phyloP scores from a whole-genome alignment of 2,888 invertebrate species.

The Callimorpha dominula region DNA sequence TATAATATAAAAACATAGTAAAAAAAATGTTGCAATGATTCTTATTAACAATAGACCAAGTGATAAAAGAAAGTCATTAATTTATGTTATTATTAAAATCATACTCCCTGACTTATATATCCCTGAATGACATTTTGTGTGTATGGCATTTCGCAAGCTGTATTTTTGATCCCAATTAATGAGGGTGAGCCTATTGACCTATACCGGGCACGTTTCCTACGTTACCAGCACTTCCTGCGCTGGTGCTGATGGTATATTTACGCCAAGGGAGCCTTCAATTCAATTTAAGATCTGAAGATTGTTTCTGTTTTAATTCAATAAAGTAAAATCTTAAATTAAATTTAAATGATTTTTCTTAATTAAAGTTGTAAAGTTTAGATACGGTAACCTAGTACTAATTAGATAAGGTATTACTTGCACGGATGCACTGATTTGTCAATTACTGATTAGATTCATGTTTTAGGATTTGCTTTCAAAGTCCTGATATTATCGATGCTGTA shows the following conservation, averaged over 20 bases:
- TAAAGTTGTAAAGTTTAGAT: neutral
- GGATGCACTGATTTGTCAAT: conserved; percentile 85
- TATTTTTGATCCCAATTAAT: too few relatives aligned
- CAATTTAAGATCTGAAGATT: neutral
- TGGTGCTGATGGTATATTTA: neutral
- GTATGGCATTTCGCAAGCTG: too few relatives aligned
- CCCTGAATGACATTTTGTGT: too few relatives aligned
- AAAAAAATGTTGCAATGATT: too few relatives aligned
- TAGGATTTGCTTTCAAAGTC: conserved; percentile 78
- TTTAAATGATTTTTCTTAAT: neutral
- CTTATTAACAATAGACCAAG: too few relatives aligned
- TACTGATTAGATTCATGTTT: conserved; percentile 83
- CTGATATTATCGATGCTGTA: conserved; percentile 67
- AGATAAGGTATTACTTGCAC: conserved; percentile 64
- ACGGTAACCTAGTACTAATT: conserved; percentile 22
- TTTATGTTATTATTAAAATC: too few relatives aligned
- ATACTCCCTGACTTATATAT: too few relatives aligned
- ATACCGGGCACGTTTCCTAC: neutral
- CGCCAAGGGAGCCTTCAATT: neutral
- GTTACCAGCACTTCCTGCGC: neutral
- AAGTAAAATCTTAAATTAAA: neutral
- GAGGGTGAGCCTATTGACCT: too few relatives aligned
- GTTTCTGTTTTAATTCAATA: neutral
- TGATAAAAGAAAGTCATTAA: too few relatives aligned
- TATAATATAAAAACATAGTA: too few relatives aligned